Percentiles rank a stretch among this genome's conserved stretches.
These are phyloP conservation scores for Acleris sparsana DNA, from an alignment of 2,888 invertebrate species.

Conservation along the genomic window DNA sequence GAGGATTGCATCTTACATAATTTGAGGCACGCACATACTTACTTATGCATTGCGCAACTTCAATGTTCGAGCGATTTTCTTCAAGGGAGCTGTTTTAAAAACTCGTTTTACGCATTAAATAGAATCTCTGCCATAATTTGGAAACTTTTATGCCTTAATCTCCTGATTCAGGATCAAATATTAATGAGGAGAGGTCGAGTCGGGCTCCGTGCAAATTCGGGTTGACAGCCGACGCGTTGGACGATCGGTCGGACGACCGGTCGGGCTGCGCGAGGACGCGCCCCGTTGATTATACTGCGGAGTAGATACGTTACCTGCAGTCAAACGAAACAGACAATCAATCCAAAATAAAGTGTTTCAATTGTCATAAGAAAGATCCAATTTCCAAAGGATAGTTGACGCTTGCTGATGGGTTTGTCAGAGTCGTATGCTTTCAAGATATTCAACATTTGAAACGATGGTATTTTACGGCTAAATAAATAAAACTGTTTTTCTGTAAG, in stretches of 20 bases:
- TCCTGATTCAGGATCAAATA: conserved; percentile 53
- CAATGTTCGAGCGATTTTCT: conserved; percentile 26
- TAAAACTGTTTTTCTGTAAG: no score
- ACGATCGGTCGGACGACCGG: conserved; percentile 36
- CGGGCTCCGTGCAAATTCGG: conserved; percentile 24
- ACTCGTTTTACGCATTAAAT: conserved; percentile 32
- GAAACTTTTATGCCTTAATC: conserved; percentile 52
- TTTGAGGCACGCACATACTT: neutral
- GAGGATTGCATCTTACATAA: no score
- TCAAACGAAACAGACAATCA: no score
- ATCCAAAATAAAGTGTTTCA: no score
- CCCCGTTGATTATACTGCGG: neutral
- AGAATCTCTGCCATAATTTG: conserved; percentile 51
- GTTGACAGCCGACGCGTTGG: conserved; percentile 25
- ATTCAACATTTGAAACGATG: no score
- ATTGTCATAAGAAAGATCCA: no score
- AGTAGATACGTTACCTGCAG: no score
- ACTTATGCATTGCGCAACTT: conserved; percentile 19
- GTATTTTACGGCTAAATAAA: no score
- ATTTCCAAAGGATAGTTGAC: no score
- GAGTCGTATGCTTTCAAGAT: no score
- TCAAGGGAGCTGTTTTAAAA: conserved; percentile 24
- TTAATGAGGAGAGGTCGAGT: conserved; percentile 44
- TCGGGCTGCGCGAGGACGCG: conserved; percentile 33
- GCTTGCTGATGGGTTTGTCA: no score